Percentiles rank a stretch among this genome's conserved stretches.
These are phyloP conservation scores for Indicator maculatus DNA, from an alignment of 2,113 vertebrate species.

Conservation along the genomic window DNA sequence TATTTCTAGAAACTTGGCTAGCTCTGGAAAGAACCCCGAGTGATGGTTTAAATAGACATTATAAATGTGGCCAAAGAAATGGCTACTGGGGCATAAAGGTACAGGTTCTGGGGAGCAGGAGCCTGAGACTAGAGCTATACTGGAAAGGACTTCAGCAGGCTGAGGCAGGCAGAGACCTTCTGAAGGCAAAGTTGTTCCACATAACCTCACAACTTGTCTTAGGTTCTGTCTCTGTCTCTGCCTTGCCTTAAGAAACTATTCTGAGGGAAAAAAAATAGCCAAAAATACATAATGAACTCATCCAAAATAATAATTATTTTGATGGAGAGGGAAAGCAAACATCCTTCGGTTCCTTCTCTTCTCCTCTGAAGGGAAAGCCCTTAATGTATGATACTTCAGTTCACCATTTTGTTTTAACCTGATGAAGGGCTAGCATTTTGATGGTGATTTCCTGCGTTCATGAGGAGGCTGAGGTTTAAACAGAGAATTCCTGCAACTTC, in stretches of 20 bases:
- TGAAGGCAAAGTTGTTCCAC: background rate
- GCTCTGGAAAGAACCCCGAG: conserved; percentile 2
- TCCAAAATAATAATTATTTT: conserved; percentile 18
- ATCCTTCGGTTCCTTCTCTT: background rate
- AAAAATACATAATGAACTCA: conserved; percentile 14
- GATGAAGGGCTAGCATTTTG: background rate
- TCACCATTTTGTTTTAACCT: background rate
- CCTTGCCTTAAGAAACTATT: background rate
- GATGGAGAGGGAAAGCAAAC: background rate
- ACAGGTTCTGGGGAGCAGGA: background rate
- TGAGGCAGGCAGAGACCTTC: background rate
- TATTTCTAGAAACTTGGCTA: conserved; percentile 32
- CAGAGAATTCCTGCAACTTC: background rate
- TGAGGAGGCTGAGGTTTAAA: background rate
- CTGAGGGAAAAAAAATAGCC: background rate
- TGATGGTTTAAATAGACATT: conserved; percentile 6
- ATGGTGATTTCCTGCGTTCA: background rate
- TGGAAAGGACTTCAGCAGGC: background rate
- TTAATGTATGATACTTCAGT: background rate
- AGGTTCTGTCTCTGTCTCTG: conserved; percentile 10
- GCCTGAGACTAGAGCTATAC: background rate
- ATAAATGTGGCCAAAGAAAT: background rate
- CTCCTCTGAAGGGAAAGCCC: background rate
- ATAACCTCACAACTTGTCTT: conserved; percentile 32
- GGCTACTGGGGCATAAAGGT: background rate